Evolutionary conservation across 2,888 invertebrate genomes (phyloP), one percentile per base, ranked within the genome.

Genomic region (Rosalia funebris): DNA sequence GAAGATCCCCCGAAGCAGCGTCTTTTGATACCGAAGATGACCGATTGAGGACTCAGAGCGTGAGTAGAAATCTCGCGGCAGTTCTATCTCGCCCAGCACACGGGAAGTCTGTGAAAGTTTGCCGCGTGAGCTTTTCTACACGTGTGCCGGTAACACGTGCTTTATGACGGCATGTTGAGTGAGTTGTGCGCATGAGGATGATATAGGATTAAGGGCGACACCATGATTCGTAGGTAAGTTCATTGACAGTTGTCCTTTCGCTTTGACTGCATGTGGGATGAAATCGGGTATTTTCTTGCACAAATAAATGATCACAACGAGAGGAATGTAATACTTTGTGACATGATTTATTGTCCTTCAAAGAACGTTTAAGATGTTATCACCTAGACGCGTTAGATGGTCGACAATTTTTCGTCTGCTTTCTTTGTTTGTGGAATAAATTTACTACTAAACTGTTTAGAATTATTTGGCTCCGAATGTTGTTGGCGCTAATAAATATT

Each of bases 81-180:
- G 79, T 79, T 75, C 75, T 77, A 77, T 75, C 73, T 74, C 75
- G 76, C 70, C 74, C 75, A 71, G 73, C 74, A 72, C 63, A 68
- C 72, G 74, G 71, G 68, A 65, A 72, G 74, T 75, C 74, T 72
- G 77, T 74, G 75, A 74, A 72, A 74, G 73, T 75, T 72, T 69
- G 71, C 69, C 70, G 70, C 70, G 71, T 67, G 68, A 72, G 70
- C 72, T 66, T 66, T 68, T 66, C 61, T 69, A 61, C 76, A 76
- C 76, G 76, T 76, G 76, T 65, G 59, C 62, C 66, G 63, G 60
- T 60, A 64, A 69, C 77, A 78, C 79, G 77, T 77, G 76, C 67
- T 66, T 50, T 56, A 39, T 60, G 68, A 66, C 61, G 46, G 19
- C 32, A 20, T 48, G 56, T 19, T 53, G 54, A 55, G 46, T 44